These are phyloP conservation scores for Limenitis camilla DNA, from an alignment of 2,888 invertebrate species.

Conservation along the genomic window DNA sequence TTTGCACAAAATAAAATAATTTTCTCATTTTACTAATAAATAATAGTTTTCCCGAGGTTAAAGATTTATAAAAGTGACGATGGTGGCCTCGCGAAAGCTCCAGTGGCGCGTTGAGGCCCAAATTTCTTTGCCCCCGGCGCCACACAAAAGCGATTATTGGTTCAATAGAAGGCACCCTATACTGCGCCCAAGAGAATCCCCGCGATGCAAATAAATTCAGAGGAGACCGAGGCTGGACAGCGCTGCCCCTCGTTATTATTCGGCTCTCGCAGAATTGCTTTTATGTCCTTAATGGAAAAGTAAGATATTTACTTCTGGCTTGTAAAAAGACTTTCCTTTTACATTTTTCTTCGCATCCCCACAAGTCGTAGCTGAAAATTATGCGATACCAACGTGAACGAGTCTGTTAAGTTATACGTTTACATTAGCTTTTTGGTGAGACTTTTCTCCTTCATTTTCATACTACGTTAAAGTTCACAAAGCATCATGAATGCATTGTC, in stretches of 20 bases:
- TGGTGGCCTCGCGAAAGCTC: constrained; percentile 16
- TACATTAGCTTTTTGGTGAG: constrained; percentile 25
- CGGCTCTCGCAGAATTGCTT: constrained; percentile 70
- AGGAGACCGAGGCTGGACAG: constrained; percentile 62
- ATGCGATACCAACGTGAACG: constrained; percentile 35
- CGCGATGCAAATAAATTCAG: constrained; percentile 69
- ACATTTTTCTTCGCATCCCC: constrained; percentile 53
- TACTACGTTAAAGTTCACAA: constrained; percentile 21
- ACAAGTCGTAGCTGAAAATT: constrained; percentile 44
- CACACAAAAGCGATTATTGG: constrained; percentile 65
- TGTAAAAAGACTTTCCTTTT: constrained; percentile 52
- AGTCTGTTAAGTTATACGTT: constrained; percentile 38
- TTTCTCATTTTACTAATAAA: too few species aligned
- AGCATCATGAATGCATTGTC: constrained; percentile 17
- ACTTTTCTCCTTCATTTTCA: constrained; percentile 21
- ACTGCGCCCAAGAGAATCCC: constrained; percentile 46
- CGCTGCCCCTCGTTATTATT: constrained; percentile 71
- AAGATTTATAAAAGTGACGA: too few species aligned
- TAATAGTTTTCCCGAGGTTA: not conserved
- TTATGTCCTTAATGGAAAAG: constrained; percentile 72
- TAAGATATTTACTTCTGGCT: constrained; percentile 68
- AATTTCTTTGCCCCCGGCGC: constrained; percentile 29
- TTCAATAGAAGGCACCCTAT: constrained; percentile 52
- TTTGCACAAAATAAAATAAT: too few species aligned
- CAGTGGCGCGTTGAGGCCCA: constrained; percentile 22